Evolutionary conservation across 2,113 vertebrate genomes (phyloP).

Genomic region (Myodes glareolus): DNA sequence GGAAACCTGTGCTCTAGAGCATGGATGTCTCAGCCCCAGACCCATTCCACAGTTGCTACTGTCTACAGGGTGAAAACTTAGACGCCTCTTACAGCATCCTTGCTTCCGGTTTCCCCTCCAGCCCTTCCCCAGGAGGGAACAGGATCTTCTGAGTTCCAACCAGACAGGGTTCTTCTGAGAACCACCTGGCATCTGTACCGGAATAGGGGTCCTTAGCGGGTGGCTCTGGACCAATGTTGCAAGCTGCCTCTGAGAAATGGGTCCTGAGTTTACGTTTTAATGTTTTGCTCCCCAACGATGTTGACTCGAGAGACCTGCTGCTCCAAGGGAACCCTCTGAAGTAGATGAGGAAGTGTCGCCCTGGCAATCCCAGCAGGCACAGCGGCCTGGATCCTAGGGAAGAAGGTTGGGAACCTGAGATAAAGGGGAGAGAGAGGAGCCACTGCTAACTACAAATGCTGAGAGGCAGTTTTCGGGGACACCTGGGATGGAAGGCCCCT

Average conservation of each 20-base stretch:
- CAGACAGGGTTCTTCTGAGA: no score
- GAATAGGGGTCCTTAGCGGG: fast-evolving
- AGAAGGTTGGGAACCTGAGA: not conserved
- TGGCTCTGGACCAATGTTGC: not conserved
- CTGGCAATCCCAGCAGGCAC: not conserved
- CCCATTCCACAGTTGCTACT: not conserved
- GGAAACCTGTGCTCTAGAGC: no score
- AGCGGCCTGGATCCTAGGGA: fast-evolving
- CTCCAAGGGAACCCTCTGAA: not conserved
- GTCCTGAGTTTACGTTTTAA: not conserved
- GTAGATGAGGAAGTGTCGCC: not conserved
- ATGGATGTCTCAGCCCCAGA: fast-evolving
- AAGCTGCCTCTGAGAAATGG: not conserved
- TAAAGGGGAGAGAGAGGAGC: not conserved
- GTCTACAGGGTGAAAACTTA: not conserved
- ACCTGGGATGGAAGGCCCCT: no score
- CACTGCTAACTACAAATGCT: not conserved
- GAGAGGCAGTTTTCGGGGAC: not conserved
- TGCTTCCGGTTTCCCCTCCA: not conserved
- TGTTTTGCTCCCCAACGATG: fast-evolving
- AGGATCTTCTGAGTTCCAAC: not conserved
- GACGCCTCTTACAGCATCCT: no score
- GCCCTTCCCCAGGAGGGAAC: not conserved
- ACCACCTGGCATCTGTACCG: fast-evolving
- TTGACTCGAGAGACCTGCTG: not conserved